phyloP scores from a whole-genome alignment of 2,113 vertebrate species.

The Chascanopsetta lugubris region DNA sequence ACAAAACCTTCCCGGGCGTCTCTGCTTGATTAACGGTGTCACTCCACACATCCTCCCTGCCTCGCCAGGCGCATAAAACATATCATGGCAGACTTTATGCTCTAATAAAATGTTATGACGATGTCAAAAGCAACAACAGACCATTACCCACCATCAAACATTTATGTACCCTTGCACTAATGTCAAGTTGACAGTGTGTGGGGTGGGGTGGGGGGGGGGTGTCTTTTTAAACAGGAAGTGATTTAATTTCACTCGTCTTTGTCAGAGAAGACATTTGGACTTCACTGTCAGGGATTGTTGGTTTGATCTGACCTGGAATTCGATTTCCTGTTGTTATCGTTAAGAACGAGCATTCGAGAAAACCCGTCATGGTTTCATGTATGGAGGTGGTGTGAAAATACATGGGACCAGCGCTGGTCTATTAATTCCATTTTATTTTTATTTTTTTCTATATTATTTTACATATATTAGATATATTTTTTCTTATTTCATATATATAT shows the following conservation, averaged over 20 bases:
- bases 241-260: neutral
- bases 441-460: no score
- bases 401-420: no score
- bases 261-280: neutral
- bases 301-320: neutral
- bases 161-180: neutral
- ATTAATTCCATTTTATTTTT: no score
- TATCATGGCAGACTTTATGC: neutral
- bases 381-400: no score
- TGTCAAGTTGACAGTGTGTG: slow-evolving; percentile 7
- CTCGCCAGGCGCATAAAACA: slow-evolving; percentile 16
- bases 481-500: no score
- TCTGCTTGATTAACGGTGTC: neutral
- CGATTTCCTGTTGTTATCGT: no score
- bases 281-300: neutral
- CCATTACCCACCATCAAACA: neutral
- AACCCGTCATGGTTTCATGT: no score
- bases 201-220: neutral
- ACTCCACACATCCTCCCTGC: neutral
- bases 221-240: neutral
- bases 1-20: slow-evolving; percentile 8
- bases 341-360: no score
- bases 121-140: slow-evolving; percentile 12
- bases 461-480: no score
- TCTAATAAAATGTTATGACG: slow-evolving; percentile 21